Base-by-base conservation (phyloP, 2,797 vertebrate genomes). In the Babyrousa celebensis region DNA sequence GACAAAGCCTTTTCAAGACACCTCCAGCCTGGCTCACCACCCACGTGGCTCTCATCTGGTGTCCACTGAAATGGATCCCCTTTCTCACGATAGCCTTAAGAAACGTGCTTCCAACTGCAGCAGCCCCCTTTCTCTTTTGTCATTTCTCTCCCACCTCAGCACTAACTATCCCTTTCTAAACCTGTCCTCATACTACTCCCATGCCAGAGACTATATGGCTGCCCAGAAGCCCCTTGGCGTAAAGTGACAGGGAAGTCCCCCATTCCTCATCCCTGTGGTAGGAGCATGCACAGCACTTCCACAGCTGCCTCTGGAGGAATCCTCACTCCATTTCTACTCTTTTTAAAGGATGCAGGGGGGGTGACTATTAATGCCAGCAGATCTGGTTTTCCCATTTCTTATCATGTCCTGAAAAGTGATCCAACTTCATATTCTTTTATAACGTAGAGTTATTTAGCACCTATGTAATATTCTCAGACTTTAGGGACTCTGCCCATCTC, bases 401-500 rank as follows among this genome's bases (percentile, higher is more conserved):
- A 82, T 63, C 48, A 71, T 16, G 40, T 68, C 36, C 72, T 80
- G 29, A 83, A 43, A 12, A 62, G 8, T 17, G 20, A n/a, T 63
- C 25, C 54, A n/a, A 10, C 68, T 27, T 85, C 70, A 60, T 60
- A 77, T 70, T 89, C 78, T 88, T 84, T n/a, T 62, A 62, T 12
- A 72, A 89, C 12, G 4, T 54, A 68, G 56, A 60, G 6, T 77
- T 54, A 25, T 58, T 92, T 92, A 85, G 63, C 87, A 89, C 58
- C 79, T 91, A 48, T 20, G 27, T 40, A 74, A 74, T 77, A 78
- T 71, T 63, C 68, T 83, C 94, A 93, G 86, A 85, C 70, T 82
- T 96, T 20, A 88, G 63, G 84, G 40, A 62, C 12, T 72, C 79
- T 86, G 65, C 85, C 80, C 58, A 83, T 89, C 70, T 92, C 94